Evolutionary conservation across 2,888 invertebrate species (phyloP).

Genomic region (Tetranychus truncatus): DNA sequence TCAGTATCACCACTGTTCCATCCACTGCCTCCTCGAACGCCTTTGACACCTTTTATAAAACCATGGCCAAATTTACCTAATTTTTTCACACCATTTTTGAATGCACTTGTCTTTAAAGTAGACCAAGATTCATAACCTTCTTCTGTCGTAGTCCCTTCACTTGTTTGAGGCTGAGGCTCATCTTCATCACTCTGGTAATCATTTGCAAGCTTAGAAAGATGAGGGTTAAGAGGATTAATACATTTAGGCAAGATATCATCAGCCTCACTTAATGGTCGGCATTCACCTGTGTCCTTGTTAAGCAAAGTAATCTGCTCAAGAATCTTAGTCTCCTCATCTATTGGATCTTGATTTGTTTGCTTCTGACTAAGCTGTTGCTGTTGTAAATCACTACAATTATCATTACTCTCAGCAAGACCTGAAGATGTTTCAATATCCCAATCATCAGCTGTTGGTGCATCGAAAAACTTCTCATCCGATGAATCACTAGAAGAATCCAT

Average conservation of each 20-base stretch:
- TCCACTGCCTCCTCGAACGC: not conserved
- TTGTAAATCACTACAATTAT: not conserved
- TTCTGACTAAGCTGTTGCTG: not conserved
- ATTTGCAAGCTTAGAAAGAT: constrained; percentile 68
- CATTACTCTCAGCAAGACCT: not conserved
- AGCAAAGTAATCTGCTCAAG: constrained; percentile 57
- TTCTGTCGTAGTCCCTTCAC: not conserved
- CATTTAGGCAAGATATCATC: constrained; percentile 79
- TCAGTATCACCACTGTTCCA: not conserved
- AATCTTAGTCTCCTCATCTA: constrained; percentile 44
- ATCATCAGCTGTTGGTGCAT: not conserved
- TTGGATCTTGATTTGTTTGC: not conserved
- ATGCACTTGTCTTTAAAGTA: constrained; percentile 1
- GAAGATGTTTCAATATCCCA: not conserved
- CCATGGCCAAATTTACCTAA: constrained; percentile 18
- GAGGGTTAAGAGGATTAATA: constrained; percentile 78
- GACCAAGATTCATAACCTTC: not conserved
- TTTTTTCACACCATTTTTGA: constrained; percentile 16
- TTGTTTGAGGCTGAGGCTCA: not conserved
- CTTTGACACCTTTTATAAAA: constrained; percentile 19
- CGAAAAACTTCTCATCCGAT: constrained; percentile 8
- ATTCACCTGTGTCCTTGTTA: constrained; percentile 54
- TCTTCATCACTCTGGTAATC: constrained; percentile 19
- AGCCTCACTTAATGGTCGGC: constrained; percentile 78
- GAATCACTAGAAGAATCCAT: not conserved